These are phyloP conservation scores for Palaemon carinicauda DNA, from an alignment of 1,140 invertebrate species.

Conservation along the genomic window DNA sequence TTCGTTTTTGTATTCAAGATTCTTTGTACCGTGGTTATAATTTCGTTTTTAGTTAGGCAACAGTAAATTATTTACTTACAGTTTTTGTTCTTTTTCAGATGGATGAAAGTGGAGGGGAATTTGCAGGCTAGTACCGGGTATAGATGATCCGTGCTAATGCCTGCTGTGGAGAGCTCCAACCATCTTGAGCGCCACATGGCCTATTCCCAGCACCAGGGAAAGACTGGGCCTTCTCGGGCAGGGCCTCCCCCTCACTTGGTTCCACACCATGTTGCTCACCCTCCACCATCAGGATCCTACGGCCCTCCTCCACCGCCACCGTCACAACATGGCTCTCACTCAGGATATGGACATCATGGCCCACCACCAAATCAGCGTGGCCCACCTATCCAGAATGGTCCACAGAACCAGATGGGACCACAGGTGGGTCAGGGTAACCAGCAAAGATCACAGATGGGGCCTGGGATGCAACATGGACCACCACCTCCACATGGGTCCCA, in stretches of 20 bases:
- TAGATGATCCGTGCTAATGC: not conserved
- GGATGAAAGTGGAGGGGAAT: not conserved
- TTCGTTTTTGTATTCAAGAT: too few species aligned
- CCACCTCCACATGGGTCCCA: not conserved
- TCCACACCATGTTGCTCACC: not conserved
- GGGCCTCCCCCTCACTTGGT: conserved; percentile 26
- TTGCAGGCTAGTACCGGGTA: not conserved
- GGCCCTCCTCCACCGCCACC: not conserved
- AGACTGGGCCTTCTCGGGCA: conserved; percentile 19
- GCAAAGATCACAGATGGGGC: not conserved
- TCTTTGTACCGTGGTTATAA: too few species aligned
- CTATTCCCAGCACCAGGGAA: conserved; percentile 27
- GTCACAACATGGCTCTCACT: not conserved
- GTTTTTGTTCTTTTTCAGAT: too few species aligned
- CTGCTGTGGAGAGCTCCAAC: conserved; percentile 9
- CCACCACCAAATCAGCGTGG: conserved; percentile 1
- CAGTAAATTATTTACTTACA: too few species aligned
- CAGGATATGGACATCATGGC: not conserved
- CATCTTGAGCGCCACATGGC: conserved; percentile 30
- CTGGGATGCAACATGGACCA: not conserved
- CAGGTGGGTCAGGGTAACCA: not conserved
- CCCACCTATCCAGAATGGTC: not conserved
- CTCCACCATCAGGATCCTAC: not conserved
- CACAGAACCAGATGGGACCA: not conserved
- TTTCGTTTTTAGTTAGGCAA: too few species aligned